Evolutionary conservation across 2,888 invertebrate genomes (phyloP).

Genomic region (Ctenicera cuprea): DNA sequence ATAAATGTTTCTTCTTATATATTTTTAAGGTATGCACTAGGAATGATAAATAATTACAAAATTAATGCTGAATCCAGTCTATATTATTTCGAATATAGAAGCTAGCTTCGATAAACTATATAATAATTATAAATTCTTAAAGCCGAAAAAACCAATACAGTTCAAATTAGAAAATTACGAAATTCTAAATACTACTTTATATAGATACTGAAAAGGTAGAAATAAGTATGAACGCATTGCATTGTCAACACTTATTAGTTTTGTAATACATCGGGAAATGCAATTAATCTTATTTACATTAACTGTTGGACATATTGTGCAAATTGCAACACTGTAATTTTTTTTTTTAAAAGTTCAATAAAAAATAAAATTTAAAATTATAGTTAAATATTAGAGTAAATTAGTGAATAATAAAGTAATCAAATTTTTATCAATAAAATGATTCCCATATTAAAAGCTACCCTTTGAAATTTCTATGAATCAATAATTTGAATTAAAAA

Average conservation of each 20-base stretch:
- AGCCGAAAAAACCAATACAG: slow-evolving; percentile 54
- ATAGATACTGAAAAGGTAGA: slow-evolving; percentile 56
- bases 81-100: slow-evolving; percentile 41
- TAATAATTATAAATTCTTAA: slow-evolving; percentile 50
- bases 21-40: too few species aligned
- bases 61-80: slow-evolving; percentile 44
- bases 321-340: slow-evolving; percentile 31
- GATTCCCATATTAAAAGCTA: slow-evolving; percentile 30
- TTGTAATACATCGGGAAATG: slow-evolving; percentile 39
- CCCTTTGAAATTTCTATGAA: slow-evolving; percentile 21
- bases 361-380: slow-evolving; percentile 16
- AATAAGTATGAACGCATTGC: slow-evolving; percentile 48
- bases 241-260: slow-evolving; percentile 37
- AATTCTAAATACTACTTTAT: slow-evolving; percentile 51
- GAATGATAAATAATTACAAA: slow-evolving; percentile 14
- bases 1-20: too few species aligned
- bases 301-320: slow-evolving; percentile 29
- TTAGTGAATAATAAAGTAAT: not conserved
- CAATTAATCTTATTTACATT: slow-evolving; percentile 43
- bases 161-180: slow-evolving; percentile 45
- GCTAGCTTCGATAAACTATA: slow-evolving; percentile 38
- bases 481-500: slow-evolving; percentile 19
- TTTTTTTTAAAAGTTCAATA: slow-evolving; percentile 5
- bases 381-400: slow-evolving; percentile 1
- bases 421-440: slow-evolving; percentile 15